Base-by-base conservation (phyloP, 2,888 invertebrate genomes). In the Oeneis ivallda region DNA sequence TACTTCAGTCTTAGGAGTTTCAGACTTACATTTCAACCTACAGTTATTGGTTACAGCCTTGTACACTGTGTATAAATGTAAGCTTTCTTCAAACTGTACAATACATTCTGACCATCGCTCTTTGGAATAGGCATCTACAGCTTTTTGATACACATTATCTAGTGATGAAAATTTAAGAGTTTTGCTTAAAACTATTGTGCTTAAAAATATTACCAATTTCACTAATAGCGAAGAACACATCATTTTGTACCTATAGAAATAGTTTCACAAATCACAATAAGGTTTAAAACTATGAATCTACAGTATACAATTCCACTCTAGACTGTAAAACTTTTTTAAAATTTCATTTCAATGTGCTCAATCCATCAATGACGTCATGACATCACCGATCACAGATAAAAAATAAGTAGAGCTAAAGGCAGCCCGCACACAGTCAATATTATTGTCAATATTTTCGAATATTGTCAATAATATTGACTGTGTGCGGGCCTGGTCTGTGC, bases 81-180 rank as follows among this genome's bases (percentile, higher is more conserved):
- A 73, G 0, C 96, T 93, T 66, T 93, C 91, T 79, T 95, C 93
- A 77, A 97, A 93, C 74, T 94, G 92, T 19, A 87, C 82, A 67
- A 95, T 93, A 80, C 97, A 97, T 67, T 93, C 93, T 19, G 93
- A 89, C 94, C 95, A 96, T 78, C 94, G 91, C 75, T 96, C 94
- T 37, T 93, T 93, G 60, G 93, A 84, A 82, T 96, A 96, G 9
- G 95, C 94, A 68, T 93, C 89, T 9, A 94, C 91, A 62, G 94
- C 96, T 76, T 85, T 87, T 65, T 81, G 72, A 68, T 82, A 91
- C 1, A 77, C 76, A 79, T 83, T 82, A 34, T 89, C 85, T 49
- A 91, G 65, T 9, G 87, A 88, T 57, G 80, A 72, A 64, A 80
- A 71, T 69, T 79, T 81, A 19, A 74, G 56, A 62, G 79, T 73